phyloP scores from a whole-genome alignment of 2,113 vertebrate genomes.

The Notarius quadriscutis region DNA sequence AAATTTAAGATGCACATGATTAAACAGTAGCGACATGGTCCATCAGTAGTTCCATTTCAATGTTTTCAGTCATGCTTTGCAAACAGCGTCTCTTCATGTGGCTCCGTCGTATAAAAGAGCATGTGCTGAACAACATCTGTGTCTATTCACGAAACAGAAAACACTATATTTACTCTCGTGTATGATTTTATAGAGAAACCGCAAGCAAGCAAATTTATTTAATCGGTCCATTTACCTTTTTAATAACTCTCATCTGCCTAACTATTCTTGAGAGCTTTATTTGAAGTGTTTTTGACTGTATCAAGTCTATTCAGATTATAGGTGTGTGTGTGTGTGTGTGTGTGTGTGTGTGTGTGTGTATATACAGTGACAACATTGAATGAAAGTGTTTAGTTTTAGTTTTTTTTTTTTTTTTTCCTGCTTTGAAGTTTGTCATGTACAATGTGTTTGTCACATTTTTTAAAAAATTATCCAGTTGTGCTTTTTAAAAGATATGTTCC shows the following conservation, averaged over 20 bases:
- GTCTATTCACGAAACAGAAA: constrained; percentile 4
- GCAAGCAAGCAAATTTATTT: not conserved
- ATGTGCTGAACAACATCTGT: not conserved
- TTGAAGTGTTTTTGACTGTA: constrained; percentile 3
- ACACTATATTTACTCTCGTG: not conserved
- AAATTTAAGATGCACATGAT: not conserved
- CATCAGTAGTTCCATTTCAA: not conserved
- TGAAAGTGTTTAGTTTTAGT: not conserved
- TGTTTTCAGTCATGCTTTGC: constrained; percentile 9
- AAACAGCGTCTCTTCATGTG: constrained; percentile 4
- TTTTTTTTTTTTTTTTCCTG: not conserved
- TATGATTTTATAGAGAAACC: constrained; percentile 14
- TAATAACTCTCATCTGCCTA: not conserved
- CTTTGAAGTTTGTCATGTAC: not conserved
- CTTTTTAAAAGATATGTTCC: not conserved
- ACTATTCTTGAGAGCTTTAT: not conserved
- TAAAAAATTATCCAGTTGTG: not conserved
- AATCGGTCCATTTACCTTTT: not conserved
- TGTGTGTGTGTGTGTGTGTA: not conserved
- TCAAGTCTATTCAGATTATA: constrained; percentile 13
- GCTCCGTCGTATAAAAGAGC: not conserved
- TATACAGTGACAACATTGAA: not conserved
- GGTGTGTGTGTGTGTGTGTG: not conserved
- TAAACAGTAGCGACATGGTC: not conserved
- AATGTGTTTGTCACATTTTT: not conserved